Evolutionary conservation across 2,888 invertebrate species (phyloP), one percentile per base, ranked within the genome.

Genomic region (Diarsia mendica): DNA sequence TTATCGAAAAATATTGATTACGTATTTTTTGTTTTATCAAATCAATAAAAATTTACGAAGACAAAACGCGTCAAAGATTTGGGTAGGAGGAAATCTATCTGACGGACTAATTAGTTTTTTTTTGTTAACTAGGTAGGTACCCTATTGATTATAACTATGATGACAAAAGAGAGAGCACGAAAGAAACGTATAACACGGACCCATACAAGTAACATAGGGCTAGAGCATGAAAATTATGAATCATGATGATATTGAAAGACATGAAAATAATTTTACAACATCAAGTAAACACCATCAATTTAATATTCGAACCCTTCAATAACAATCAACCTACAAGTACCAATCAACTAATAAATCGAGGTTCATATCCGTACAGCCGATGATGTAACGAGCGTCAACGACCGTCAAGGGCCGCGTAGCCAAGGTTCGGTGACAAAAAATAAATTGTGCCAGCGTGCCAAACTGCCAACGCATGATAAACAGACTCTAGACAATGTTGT

Each of bases 341-440:
- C 28, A 72, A 64, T 74, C 10, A 23, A 79, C 44, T 63, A 70
- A 82, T 68, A 67, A 65, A 79, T 53, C 39, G 28, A 51, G 66
- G 68, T 33, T 75, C 49, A 80, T 48, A 77, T 85, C 78, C 77
- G 82, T 67, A 70, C 66, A 77, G 80, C 55, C 48, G 66, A 76
- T 82, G 85, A 87, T 79, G 84, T 80, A 82, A 84, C 23, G 28
- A 64, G 53, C 79, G 86, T 77, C 85, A 87, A 84, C 74, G 84
- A 85, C 86, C 86, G 81, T 71, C 83, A 83, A 87, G 83, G 86
- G 85, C 82, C 79, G 44, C 55, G 46, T 63, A 76, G 75, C 76
- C 89, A 88, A 89, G 85, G 87, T 79, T 66, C 20, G 44, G 15
- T 49, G 77, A 85, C 82, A 88, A 85, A 86, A 86, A 86, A 77